A percentile compares a stretch with the other conserved stretches of the same genome.
Conservation (phyloP, 2,888 invertebrate genomes). For the Allolobophora icterica region DNA sequence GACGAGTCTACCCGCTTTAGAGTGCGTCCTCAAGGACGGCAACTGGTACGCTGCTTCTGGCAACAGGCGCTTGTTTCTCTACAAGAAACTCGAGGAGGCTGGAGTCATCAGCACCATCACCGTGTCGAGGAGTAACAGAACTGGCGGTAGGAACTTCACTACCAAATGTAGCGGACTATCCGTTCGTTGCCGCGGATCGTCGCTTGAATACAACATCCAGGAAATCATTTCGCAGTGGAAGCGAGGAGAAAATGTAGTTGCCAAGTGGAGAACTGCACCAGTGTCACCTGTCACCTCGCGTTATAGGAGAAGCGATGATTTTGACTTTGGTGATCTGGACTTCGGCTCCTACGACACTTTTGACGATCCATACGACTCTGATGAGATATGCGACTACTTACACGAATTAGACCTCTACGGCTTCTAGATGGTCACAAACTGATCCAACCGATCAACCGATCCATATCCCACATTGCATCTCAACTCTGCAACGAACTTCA, state of each 20-base stretch:
- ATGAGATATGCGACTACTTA: too few species aligned
- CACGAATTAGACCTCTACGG: too few species aligned
- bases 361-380: too few species aligned
- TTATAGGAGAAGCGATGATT: not conserved
- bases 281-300: not conserved
- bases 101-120: not conserved
- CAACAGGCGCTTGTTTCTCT: not conserved
- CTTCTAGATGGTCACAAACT: too few species aligned
- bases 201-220: not conserved
- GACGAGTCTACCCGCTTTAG: not conserved
- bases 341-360: not conserved
- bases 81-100: slow-evolving; percentile 14
- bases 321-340: not conserved
- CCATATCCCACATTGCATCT: too few species aligned
- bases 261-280: not conserved
- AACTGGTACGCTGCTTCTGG: slow-evolving; percentile 13
- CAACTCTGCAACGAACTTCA: too few species aligned
- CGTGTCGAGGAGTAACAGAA: not conserved
- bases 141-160: not conserved
- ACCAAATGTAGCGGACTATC: not conserved
- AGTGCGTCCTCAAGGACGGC: not conserved
- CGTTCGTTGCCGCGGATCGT: not conserved
- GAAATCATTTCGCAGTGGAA: not conserved
- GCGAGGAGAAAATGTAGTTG: not conserved
- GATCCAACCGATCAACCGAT: too few species aligned